Conservation (phyloP, 2,113 vertebrate species). For the Lasiurus borealis region DNA sequence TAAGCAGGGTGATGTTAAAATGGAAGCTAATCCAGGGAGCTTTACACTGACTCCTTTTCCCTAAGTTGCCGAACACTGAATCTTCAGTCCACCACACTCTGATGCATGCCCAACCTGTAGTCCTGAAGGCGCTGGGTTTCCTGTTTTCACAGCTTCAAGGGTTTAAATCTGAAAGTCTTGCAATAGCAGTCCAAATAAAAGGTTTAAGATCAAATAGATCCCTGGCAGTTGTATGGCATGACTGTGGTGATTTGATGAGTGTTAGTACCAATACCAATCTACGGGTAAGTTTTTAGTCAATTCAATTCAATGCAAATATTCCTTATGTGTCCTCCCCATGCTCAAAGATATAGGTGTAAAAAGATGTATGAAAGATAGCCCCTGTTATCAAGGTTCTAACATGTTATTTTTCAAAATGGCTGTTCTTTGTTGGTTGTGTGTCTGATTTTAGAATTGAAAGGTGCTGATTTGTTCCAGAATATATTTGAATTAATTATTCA, state of each 20-base stretch:
- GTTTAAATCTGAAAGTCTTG: neutral
- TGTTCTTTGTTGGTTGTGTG: neutral
- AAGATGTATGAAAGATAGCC: neutral
- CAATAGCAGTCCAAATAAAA: neutral
- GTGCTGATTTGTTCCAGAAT: neutral
- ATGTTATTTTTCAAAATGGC: neutral
- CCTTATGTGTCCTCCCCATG: neutral
- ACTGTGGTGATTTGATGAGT: neutral
- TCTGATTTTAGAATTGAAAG: slow-evolving; percentile 11
- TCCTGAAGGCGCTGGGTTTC: neutral
- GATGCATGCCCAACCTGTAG: neutral
- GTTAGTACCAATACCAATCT: neutral
- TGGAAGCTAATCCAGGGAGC: neutral
- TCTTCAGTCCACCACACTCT: rapidly evolving
- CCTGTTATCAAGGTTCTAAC: neutral
- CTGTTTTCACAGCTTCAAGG: neutral
- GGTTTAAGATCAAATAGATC: neutral
- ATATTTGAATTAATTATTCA: slow-evolving; percentile 2
- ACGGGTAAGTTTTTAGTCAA: neutral
- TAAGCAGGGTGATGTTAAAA: neutral
- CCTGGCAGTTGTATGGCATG: rapidly evolving
- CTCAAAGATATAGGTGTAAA: neutral
- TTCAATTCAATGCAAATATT: neutral
- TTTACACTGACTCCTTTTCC: neutral
- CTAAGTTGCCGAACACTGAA: rapidly evolving